These are phyloP conservation scores for Myocastor coypus DNA, from an alignment of 2,113 vertebrate genomes.

Conservation along the genomic window DNA sequence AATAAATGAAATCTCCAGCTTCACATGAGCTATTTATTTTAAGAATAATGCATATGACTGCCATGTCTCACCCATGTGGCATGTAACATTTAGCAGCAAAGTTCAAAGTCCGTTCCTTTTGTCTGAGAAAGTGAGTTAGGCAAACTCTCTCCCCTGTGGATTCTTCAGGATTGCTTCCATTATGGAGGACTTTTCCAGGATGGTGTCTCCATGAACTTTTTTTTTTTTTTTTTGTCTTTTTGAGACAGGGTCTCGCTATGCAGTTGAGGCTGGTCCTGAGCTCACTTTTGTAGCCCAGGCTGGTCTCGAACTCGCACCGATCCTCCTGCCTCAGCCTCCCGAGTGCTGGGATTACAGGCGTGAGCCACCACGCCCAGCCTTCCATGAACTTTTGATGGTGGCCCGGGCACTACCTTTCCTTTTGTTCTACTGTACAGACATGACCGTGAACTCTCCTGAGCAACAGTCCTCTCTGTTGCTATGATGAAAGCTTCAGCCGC, in stretches of 20 bases:
- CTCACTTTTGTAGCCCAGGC: no score
- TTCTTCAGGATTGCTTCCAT: not conserved
- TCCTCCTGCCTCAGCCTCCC: no score
- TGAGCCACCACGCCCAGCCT: no score
- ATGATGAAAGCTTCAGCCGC: not conserved
- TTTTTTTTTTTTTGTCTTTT: no score
- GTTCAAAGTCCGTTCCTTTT: not conserved
- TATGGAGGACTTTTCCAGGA: not conserved
- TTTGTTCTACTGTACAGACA: not conserved
- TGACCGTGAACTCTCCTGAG: not conserved
- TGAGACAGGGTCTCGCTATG: no score
- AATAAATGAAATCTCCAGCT: slow-evolving; percentile 32
- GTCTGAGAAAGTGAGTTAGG: not conserved
- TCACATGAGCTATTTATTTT: slow-evolving; percentile 29
- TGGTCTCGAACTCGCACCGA: no score
- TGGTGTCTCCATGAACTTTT: not conserved
- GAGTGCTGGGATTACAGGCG: no score
- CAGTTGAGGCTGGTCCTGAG: no score
- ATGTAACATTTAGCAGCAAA: not conserved
- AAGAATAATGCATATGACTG: not conserved
- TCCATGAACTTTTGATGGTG: not conserved
- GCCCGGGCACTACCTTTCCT: no score
- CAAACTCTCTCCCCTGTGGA: not conserved
- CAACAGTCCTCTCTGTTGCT: rapidly evolving
- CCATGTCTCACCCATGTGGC: not conserved